Base-by-base conservation (phyloP, 2,113 vertebrate genomes). In the Colinus virginianus region DNA sequence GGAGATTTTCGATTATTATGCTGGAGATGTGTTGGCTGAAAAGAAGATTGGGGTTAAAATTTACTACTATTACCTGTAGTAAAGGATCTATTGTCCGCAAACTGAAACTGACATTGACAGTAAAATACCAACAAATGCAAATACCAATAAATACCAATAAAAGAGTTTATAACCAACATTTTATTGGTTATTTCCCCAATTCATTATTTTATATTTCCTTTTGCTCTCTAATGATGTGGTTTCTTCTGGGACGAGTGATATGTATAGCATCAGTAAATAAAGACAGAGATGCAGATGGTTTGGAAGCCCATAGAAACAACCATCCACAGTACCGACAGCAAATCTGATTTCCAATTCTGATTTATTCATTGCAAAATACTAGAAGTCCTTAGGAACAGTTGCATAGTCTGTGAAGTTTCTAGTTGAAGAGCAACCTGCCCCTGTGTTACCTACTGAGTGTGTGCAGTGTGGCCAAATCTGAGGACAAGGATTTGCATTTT, bases 271-370 rank as follows among this genome's bases (percentile, higher is more conserved):
- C 40, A 58, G 17, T 86, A 79, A 94, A 43, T 71, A 62, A 95
- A 92, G 68, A 18, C 78, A 59, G 28, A 77, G 83, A 42, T 74
- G 58, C 34, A 87, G 63, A 64, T 79, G 83, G 48, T 89, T 76
- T 94, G 89, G 76, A 58, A 90, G 58, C 32, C 42, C 28, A 64
- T 86, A 58, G 46, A 83, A 88, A 46, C 64, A 89, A 34, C 28
- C 64, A 40, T 61, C 21, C n/a, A 71, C 32, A 20, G 5, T 68
- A 77, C 75, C n/a, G 83, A 45, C 66, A 32, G 43, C 40, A 93
- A 90, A 78, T 32, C 63, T 77, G 53, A 90, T 91, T 46, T 86
- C 28, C 61, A 86, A 81, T 90, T 95, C 89, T 85, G 49, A 79
- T 90, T 92, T 66, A 30, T 51, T 51, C 1, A 0, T 53, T 82